Percentiles rank a stretch among this genome's conserved stretches.
phyloP scores from a whole-genome alignment of 2,113 vertebrate species.

The Phrynosoma blainvillii region DNA sequence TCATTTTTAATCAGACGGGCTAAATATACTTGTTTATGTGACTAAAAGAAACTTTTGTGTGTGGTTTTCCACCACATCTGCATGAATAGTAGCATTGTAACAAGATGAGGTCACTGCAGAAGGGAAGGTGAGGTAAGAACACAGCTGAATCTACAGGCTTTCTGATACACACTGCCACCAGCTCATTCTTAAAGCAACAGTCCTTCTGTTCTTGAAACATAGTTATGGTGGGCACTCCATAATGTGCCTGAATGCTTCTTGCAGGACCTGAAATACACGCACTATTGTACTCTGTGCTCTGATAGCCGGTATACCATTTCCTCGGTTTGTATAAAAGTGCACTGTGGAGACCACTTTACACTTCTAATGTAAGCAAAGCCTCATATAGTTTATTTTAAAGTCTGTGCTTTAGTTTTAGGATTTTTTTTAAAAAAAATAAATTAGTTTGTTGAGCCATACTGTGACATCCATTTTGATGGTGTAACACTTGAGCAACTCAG shows the following conservation, averaged over 20 bases:
- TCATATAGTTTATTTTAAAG: conserved; percentile 67
- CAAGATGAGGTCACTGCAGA: conserved; percentile 92
- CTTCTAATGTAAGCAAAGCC: conserved; percentile 63
- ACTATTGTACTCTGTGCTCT: conserved; percentile 57
- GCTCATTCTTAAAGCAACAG: conserved; percentile 78
- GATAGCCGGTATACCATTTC: conserved; percentile 62
- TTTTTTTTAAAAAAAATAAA: conserved; percentile 48
- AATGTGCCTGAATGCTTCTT: conserved; percentile 55
- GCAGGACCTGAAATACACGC: conserved; percentile 54
- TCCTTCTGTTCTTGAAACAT: not conserved
- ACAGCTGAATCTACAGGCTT: conserved; percentile 90
- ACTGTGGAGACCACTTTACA: conserved; percentile 64
- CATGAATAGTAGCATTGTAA: conserved; percentile 98
- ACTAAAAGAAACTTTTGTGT: conserved; percentile 91
- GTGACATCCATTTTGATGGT: conserved; percentile 7
- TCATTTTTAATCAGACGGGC: conserved; percentile 80
- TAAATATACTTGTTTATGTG: conserved; percentile 86
- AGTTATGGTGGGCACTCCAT: conserved; percentile 25
- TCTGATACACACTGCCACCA: conserved; percentile 72
- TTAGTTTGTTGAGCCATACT: conserved; percentile 59
- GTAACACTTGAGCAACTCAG: not conserved
- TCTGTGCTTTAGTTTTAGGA: conserved; percentile 52
- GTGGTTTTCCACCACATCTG: conserved; percentile 83
- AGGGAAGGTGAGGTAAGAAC: conserved; percentile 92
- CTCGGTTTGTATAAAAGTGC: conserved; percentile 61